Evolutionary conservation across 1,140 invertebrate species (phyloP), one percentile per base, ranked within the genome.

Genomic region (Elymnias hypermnestra): DNA sequence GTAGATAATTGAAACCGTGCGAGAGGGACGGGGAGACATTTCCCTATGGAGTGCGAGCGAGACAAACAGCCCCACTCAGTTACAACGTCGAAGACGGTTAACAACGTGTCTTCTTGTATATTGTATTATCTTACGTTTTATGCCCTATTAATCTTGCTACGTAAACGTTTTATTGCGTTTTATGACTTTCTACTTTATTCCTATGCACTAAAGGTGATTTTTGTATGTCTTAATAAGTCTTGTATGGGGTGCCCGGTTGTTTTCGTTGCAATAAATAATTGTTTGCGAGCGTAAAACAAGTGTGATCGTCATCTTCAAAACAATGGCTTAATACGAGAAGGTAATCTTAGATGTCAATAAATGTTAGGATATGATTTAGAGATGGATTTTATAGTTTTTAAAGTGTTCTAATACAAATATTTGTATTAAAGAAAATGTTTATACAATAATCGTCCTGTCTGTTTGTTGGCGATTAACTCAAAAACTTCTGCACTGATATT

Each of bases 91-190:
- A 73, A 67, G 67, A 84, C 81, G 74, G 76, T 81, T 84, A 83
- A 84, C 81, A 84, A 75, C 78, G 81, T 83, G 74, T 82, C 77
- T 82, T 77, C 76, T 83, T 84, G 81, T 84, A 82, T 83, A 83
- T 81, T 83, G 74, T 81, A 81, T 81, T 81, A 82, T 79, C 81
- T 79, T 79, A 82, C 77, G 68, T 82, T 82, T 81, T 81, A 82
- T 84, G 72, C 71, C 70, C 75, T 77, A 83, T 83, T 83, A 81
- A 81, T 81, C 74, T 82, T 74, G 75, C 68, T 70, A 61, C 56
- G 56, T 56, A 57, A 63, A 57, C 55, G 59, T 62, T 44, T 44
- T 28, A 14, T 8, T 15, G 21, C 21, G 44, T 45, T 39, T 31
- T 47, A 42, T 53, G 46, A 77, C 46, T 61, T 57, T 31, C 38